Evolutionary conservation across 2,113 vertebrate genomes (phyloP).

Genomic region (Pseudois nayaur): DNA sequence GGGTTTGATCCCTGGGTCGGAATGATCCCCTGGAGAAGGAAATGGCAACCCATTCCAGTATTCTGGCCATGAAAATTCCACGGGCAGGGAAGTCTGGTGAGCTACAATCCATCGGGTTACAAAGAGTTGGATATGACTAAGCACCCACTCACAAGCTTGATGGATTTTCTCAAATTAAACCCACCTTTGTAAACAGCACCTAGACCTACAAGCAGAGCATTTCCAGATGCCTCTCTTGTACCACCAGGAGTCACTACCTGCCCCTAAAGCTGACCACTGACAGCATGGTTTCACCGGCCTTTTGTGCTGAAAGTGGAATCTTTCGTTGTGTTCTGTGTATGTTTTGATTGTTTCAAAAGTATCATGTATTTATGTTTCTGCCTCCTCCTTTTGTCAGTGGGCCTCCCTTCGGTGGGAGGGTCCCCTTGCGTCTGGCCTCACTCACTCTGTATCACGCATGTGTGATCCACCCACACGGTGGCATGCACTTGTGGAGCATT

Average conservation of each 20-base stretch:
- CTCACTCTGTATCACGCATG: neutral
- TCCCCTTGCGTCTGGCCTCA: neutral
- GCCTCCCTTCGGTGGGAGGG: neutral
- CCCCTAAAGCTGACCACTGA: neutral
- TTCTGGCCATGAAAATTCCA: neutral
- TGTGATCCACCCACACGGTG: neutral
- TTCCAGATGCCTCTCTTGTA: neutral
- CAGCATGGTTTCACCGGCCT: neutral
- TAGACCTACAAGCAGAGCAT: neutral
- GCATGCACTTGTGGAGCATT: neutral
- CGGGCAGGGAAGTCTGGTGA: neutral
- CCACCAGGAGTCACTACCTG: neutral
- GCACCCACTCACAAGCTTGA: neutral
- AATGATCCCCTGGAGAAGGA: neutral
- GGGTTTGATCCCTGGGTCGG: neutral
- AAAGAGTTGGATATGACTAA: neutral
- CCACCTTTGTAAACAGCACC: neutral
- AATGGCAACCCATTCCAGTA: neutral
- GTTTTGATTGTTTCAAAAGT: neutral
- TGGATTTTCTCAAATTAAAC: neutral
- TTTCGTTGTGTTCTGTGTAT: neutral
- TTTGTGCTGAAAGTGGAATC: neutral
- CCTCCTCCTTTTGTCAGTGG: neutral
- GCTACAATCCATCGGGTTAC: neutral
- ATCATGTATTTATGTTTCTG: neutral